Evolutionary conservation across 2,797 vertebrate genomes (phyloP).

Genomic region (Poecilia gillii): DNA sequence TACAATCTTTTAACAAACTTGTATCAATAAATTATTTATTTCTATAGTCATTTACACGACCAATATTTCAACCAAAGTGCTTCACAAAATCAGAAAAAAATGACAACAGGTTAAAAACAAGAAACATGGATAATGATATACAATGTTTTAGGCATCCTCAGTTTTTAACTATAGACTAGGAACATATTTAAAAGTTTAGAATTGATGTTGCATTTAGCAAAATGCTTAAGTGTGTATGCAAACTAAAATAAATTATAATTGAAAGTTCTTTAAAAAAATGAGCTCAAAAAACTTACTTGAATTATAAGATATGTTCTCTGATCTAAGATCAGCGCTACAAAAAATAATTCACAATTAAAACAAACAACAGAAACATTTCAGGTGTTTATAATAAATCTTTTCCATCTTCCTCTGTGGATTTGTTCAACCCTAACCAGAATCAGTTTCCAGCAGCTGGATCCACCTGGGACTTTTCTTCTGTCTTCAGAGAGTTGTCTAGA

Average conservation of each 20-base stretch:
- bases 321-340: background rate
- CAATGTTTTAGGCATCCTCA: background rate
- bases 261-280: background rate
- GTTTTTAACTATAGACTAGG: background rate
- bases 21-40: background rate
- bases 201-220: background rate
- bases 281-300: background rate
- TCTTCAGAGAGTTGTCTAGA: constrained; percentile 62
- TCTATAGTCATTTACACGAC: background rate
- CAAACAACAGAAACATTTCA: background rate
- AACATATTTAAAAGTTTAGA: background rate
- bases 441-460: constrained; percentile 61
- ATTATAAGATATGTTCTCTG: background rate
- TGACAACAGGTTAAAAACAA: too few species aligned
- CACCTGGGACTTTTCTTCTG: constrained; percentile 39
- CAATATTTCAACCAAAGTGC: background rate
- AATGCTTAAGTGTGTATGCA: background rate
- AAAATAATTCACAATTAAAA: background rate
- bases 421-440: constrained; percentile 64
- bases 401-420: background rate
- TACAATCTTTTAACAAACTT: background rate
- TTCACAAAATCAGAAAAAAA: background rate
- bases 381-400: background rate
- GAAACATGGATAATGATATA: background rate
- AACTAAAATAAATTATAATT: background rate